phyloP scores from a whole-genome alignment of 2,113 vertebrate species.

The Dasyprocta punctata region DNA sequence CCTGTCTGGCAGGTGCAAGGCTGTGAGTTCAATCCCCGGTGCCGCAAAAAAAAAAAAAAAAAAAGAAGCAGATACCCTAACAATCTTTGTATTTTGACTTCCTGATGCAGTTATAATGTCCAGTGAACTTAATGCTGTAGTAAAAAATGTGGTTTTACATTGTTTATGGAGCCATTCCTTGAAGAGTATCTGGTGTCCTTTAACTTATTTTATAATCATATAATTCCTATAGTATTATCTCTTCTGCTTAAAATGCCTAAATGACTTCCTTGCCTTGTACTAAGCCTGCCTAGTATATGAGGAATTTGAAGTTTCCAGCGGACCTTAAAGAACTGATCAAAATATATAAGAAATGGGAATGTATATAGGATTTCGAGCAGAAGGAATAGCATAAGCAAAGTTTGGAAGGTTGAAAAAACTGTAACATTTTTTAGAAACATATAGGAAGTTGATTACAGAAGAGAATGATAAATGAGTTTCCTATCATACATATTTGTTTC shows the following conservation, averaged over 20 bases:
- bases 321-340: background rate
- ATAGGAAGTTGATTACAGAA: background rate
- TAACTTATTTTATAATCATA: background rate
- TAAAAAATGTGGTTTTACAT: background rate
- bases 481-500: background rate
- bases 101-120: background rate
- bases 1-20: too few species aligned
- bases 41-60: too few species aligned
- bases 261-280: background rate
- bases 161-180: background rate
- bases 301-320: slow-evolving; percentile 46
- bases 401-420: background rate
- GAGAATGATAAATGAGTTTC: background rate
- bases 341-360: background rate
- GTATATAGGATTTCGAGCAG: background rate
- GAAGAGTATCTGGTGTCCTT: background rate
- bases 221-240: background rate
- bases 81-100: slow-evolving; percentile 1
- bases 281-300: background rate
- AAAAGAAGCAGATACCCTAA: background rate
- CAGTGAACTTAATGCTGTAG: background rate
- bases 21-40: too few species aligned
- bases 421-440: background rate
- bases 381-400: slow-evolving; percentile 10
- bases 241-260: slow-evolving; percentile 12